Evolutionary conservation across 2,888 invertebrate species (phyloP).

Genomic region (Brachylomia viminalis): DNA sequence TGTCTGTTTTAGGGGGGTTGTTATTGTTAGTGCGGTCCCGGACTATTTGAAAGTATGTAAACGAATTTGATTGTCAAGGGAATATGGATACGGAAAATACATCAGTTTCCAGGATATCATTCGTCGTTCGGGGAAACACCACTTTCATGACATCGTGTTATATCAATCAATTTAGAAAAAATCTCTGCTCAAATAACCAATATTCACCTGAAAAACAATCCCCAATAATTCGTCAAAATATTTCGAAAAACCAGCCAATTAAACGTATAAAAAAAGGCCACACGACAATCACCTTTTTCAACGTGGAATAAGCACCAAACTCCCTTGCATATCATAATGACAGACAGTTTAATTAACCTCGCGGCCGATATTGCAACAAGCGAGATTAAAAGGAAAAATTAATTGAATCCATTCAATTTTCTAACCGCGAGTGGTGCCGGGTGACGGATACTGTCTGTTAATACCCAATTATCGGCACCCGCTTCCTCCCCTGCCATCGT

Average conservation of each 20-base stretch:
- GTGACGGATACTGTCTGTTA: conserved; percentile 84
- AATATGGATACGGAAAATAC: neutral
- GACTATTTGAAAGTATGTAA: neutral
- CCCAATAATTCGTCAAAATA: conserved; percentile 51
- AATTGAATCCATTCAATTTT: conserved; percentile 84
- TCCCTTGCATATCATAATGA: conserved; percentile 64
- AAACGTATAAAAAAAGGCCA: conserved; percentile 24
- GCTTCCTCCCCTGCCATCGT: conserved; percentile 56
- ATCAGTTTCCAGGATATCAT: neutral
- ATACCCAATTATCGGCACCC: conserved; percentile 81
- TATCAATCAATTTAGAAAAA: conserved; percentile 24
- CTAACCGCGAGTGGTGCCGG: conserved; percentile 79
- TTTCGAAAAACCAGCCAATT: conserved; percentile 49
- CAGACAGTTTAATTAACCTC: conserved; percentile 70
- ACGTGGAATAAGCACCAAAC: conserved; percentile 46
- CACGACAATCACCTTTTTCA: conserved; percentile 31
- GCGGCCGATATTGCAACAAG: conserved; percentile 71
- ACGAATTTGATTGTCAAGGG: neutral
- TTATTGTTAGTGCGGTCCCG: neutral
- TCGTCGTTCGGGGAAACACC: neutral
- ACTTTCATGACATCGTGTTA: neutral
- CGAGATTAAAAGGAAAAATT: conserved; percentile 81
- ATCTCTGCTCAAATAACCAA: conserved; percentile 39
- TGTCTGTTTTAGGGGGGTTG: neutral
- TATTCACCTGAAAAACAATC: conserved; percentile 36